Evolutionary conservation across 2,888 invertebrate genomes (phyloP).

Genomic region (Rotaria sp.): DNA sequence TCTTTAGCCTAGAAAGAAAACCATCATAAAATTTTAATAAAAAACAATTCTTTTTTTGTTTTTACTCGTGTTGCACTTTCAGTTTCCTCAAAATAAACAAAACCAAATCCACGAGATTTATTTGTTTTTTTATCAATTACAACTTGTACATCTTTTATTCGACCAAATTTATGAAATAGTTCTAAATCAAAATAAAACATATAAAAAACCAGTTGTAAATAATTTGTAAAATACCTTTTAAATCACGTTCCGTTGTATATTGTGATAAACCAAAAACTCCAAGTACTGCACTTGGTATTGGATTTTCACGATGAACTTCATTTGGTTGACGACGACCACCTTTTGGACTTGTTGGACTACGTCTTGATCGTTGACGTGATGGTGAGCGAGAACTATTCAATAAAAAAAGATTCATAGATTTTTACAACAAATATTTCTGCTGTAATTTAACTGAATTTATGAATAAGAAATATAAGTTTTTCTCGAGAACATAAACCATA

Average conservation of each 20-base stretch:
- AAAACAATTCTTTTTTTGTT: not conserved
- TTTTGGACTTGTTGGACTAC: not conserved
- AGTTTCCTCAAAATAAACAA: not conserved
- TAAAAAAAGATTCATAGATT: not conserved
- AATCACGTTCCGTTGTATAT: not conserved
- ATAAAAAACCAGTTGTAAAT: not conserved
- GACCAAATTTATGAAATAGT: not conserved
- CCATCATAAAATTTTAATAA: not conserved
- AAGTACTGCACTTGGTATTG: not conserved
- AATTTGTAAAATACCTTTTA: not conserved
- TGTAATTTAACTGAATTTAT: too few species aligned
- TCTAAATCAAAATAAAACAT: not conserved
- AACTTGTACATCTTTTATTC: not conserved
- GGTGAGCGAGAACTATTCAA: not conserved
- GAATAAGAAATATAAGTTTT: too few species aligned
- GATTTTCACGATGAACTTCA: not conserved
- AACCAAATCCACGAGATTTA: conserved; percentile 21
- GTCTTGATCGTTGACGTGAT: not conserved
- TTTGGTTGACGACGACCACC: not conserved
- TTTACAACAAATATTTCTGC: not conserved
- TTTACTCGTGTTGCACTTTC: conserved; percentile 1
- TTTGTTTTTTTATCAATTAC: not conserved
- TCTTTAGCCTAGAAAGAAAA: not conserved
- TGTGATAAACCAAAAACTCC: not conserved
- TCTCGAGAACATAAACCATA: too few species aligned